Conservation (phyloP, 2,113 vertebrate species). For the Indri indri region DNA sequence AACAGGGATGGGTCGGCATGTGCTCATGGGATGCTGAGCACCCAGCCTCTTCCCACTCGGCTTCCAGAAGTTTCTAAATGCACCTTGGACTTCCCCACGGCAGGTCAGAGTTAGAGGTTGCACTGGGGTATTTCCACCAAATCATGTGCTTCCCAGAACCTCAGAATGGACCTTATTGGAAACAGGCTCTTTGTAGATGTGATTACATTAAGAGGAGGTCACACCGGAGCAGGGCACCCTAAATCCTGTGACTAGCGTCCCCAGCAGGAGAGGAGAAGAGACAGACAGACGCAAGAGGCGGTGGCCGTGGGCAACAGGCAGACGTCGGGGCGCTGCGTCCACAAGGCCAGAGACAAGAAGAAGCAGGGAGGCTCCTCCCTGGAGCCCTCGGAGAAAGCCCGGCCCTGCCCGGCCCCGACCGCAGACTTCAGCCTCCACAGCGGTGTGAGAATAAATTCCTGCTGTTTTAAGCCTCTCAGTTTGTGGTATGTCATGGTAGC, state of each 20-base stretch:
- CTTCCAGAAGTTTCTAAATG: not conserved
- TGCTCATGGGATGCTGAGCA: accelerated
- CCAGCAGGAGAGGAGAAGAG: not conserved
- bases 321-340: accelerated
- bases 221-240: not conserved
- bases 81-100: accelerated
- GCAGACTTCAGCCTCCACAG: not conserved
- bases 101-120: not conserved
- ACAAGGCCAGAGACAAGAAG: not conserved
- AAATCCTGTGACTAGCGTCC: not conserved
- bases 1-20: accelerated
- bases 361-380: not conserved
- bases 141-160: not conserved
- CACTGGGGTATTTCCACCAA: accelerated
- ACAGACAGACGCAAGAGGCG: not conserved
- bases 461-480: not conserved
- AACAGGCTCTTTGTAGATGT: accelerated
- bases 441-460: not conserved
- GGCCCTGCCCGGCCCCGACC: not conserved
- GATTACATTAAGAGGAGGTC: not conserved
- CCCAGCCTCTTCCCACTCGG: not conserved
- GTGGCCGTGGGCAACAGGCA: accelerated
- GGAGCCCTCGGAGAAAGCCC: not conserved
- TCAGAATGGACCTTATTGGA: not conserved
- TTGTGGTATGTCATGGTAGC: not conserved